These are phyloP conservation scores for Nasonia vitripennis DNA, from an alignment of 1,140 invertebrate genomes.

Conservation along the genomic window DNA sequence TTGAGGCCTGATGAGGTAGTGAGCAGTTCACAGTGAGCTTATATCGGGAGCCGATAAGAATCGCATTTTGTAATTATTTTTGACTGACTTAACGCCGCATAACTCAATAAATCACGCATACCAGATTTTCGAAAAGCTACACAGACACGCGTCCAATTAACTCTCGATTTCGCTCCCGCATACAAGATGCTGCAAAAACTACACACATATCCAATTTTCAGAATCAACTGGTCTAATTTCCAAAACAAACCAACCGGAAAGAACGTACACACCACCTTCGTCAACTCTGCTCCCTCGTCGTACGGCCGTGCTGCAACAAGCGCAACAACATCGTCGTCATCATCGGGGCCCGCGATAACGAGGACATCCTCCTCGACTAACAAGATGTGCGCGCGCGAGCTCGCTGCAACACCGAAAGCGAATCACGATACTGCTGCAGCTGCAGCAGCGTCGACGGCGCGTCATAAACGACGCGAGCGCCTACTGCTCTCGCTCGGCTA, in stretches of 20 bases:
- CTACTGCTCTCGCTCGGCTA: not conserved
- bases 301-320: not conserved
- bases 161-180: not conserved
- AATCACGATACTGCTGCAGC: not conserved
- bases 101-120: not conserved
- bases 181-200: not conserved
- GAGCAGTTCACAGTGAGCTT: too few species aligned
- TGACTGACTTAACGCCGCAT: too few species aligned
- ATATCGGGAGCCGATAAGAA: too few species aligned
- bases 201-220: slow-evolving; percentile 1
- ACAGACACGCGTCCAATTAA: not conserved
- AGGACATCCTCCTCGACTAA: slow-evolving; percentile 42
- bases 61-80: too few species aligned
- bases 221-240: slow-evolving; percentile 25
- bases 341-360: slow-evolving; percentile 36
- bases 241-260: not conserved
- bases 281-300: not conserved
- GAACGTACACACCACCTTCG: not conserved
- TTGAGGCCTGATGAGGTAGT: not conserved
- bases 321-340: not conserved
- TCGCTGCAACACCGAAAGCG: not conserved
- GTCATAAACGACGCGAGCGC: slow-evolving; percentile 28
- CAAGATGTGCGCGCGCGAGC: slow-evolving; percentile 2
- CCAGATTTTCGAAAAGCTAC: not conserved
- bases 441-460: slow-evolving; percentile 2